A percentile compares a stretch with the other conserved stretches of the same genome.
phyloP scores from a whole-genome alignment of 2,113 vertebrate species.

The Eublepharis macularius region DNA sequence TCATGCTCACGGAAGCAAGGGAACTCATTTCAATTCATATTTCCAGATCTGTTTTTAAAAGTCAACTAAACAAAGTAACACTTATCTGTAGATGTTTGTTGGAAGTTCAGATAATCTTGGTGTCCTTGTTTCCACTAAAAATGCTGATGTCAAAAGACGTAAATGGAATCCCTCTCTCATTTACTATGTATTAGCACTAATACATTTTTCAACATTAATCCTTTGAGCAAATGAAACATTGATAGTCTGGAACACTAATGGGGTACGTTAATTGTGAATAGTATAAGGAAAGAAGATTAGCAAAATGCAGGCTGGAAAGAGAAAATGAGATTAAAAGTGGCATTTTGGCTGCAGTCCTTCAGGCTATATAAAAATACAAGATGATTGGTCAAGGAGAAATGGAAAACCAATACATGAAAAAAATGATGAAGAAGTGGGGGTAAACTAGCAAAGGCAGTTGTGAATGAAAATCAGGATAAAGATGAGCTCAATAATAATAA shows the following conservation, averaged over 20 bases:
- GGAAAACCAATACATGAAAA: conserved; percentile 51
- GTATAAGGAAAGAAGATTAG: conserved; percentile 67
- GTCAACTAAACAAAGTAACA: neutral
- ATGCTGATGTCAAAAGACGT: conserved; percentile 28
- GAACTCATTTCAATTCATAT: neutral
- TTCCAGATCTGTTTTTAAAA: neutral
- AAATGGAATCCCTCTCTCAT: conserved; percentile 54
- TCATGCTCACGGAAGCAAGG: neutral
- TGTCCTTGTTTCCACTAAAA: conserved; percentile 36
- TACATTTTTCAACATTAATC: conserved; percentile 63
- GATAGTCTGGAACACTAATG: conserved; percentile 61
- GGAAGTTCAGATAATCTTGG: conserved; percentile 14
- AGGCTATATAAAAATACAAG: conserved; percentile 53
- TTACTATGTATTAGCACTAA: conserved; percentile 61
- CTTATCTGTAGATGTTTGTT: conserved; percentile 15
- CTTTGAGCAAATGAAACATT: conserved; percentile 63
- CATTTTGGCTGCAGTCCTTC: conserved; percentile 58
- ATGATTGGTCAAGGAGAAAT: conserved; percentile 62
- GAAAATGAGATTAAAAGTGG: conserved; percentile 70
- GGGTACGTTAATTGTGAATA: conserved; percentile 63
- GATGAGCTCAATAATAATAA: conserved; percentile 16
- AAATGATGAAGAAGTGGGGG: conserved; percentile 43
- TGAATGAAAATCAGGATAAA: conserved; percentile 4
- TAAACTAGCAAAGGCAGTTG: conserved; percentile 41
- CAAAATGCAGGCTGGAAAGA: conserved; percentile 57